Evolutionary conservation across 2,797 vertebrate genomes (phyloP).

Genomic region (Argyrosomus regius): DNA sequence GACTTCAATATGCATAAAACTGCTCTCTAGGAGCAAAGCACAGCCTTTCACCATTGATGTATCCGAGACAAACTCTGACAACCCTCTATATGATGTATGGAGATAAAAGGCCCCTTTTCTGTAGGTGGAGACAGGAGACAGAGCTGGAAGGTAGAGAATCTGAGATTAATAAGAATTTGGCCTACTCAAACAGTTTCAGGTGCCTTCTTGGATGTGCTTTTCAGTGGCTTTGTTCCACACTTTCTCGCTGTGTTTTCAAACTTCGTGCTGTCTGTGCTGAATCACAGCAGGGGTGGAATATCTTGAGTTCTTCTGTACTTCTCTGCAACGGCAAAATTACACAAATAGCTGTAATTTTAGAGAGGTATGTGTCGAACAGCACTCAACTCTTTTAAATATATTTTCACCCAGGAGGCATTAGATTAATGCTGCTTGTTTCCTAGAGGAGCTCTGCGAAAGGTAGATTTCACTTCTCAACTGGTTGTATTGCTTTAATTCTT

Average conservation of each 20-base stretch:
- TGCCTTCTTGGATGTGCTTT: slow-evolving; percentile 45
- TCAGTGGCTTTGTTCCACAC: slow-evolving; percentile 42
- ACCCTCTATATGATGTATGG: slow-evolving; percentile 61
- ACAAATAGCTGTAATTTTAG: slow-evolving; percentile 43
- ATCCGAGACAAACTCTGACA: slow-evolving; percentile 65
- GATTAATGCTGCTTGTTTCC: slow-evolving; percentile 61
- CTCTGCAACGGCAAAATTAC: slow-evolving; percentile 44
- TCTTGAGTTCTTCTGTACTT: slow-evolving; percentile 14
- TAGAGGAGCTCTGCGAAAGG: slow-evolving; percentile 53
- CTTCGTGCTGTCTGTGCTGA: slow-evolving; percentile 36
- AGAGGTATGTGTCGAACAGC: slow-evolving; percentile 39
- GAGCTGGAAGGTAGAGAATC: slow-evolving; percentile 61
- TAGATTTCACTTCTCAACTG: slow-evolving; percentile 44
- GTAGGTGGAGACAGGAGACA: slow-evolving; percentile 67
- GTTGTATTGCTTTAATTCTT: slow-evolving; percentile 49
- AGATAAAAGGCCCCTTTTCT: slow-evolving; percentile 72
- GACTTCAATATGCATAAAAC: slow-evolving; percentile 57
- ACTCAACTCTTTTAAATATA: slow-evolving; percentile 51
- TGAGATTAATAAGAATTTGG: slow-evolving; percentile 69
- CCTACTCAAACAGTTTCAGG: slow-evolving; percentile 58
- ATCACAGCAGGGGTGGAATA: slow-evolving; percentile 50
- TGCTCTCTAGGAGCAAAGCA: slow-evolving; percentile 37
- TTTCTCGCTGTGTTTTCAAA: slow-evolving; percentile 37
- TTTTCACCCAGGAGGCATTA: slow-evolving; percentile 37
- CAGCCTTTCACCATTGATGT: slow-evolving; percentile 49